Evolutionary conservation across 2,797 vertebrate species (phyloP), one percentile per base, ranked within the genome.

Genomic region (Fundulus diaphanus): DNA sequence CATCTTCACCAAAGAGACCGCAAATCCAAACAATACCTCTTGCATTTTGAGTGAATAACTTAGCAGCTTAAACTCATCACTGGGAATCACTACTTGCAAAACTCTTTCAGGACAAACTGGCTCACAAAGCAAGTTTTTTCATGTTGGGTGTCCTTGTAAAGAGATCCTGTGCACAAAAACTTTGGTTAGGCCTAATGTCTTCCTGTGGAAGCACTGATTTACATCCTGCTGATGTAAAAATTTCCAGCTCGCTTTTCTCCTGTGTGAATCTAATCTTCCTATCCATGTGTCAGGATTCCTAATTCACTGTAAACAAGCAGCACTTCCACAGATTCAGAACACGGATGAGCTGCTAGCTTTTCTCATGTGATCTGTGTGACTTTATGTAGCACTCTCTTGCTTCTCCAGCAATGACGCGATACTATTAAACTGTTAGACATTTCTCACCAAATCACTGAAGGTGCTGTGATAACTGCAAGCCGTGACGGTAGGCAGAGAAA

Each of bases 201-300:
- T 95, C 94, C 94, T 94, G 92, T 89, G 91, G 92, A 94, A 92
- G 90, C 78, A 42, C 73, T 72, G 77, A 79, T 82, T 83, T 87
- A 90, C 81, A 83, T 94, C 92, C 91, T 78, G 90, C 93, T 93
- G 91, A 92, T 89, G 87, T 86, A 84, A 91, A 92, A 78, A 79
- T 93, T 94, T 94, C 90, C 90, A 90, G 56, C 84, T 79, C 72
- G 66, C 20, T 66, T 74, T 81, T 77, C 76, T 77, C 66, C 86
- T 24, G 12, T 86, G 87, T 79, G 81, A 91, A 83, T 85, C 74
- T 44, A 22, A 81, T 85, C 79, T 57, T 85, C 66, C 79, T 82
- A 72, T 82, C 72, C 70, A 63, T 70, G 77, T 81, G 78, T 76
- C 72, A 79, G 59, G 82, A 82, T 80, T 77, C 78, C 42, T 72